Conservation (phyloP, 1,140 invertebrate species). For the Macrotrachela quadricornifera region DNA sequence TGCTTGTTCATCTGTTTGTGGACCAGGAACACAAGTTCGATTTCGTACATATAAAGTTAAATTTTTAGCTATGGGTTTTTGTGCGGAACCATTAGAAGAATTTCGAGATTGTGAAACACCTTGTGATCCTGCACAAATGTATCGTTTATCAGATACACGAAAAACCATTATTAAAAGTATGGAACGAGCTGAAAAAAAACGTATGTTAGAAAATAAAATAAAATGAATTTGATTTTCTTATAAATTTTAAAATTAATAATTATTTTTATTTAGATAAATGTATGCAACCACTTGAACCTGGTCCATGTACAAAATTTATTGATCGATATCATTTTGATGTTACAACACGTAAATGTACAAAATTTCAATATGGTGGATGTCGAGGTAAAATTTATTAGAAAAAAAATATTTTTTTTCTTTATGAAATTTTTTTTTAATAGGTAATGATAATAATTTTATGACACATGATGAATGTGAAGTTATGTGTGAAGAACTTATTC, state of each 20-base stretch:
- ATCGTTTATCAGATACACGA: neutral
- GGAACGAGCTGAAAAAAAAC: conserved; percentile 1
- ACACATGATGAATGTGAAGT: conserved; percentile 9
- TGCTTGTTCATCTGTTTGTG: neutral
- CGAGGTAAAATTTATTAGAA: conserved; percentile 21
- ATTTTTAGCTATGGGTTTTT: neutral
- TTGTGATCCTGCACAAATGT: neutral
- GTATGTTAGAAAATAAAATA: conserved; percentile 1
- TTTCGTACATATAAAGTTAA: neutral
- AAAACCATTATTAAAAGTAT: neutral
- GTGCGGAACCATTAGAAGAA: neutral
- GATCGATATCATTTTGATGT: conserved; percentile 9
- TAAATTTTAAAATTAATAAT: neutral
- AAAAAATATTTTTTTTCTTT: conserved; percentile 30
- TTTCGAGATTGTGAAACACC: conserved; percentile 1
- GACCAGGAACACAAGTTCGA: neutral
- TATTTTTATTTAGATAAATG: neutral
- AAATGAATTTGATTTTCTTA: neutral
- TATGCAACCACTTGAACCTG: conserved; percentile 7
- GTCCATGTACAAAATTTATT: conserved; percentile 8
- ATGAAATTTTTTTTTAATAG: neutral
- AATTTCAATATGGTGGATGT: conserved; percentile 27
- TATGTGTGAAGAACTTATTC: neutral
- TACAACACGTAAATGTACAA: conserved; percentile 16
- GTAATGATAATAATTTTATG: conserved; percentile 25